phyloP scores from a whole-genome alignment of 1,140 invertebrate species.

The Mizuhopecten yessoensis region DNA sequence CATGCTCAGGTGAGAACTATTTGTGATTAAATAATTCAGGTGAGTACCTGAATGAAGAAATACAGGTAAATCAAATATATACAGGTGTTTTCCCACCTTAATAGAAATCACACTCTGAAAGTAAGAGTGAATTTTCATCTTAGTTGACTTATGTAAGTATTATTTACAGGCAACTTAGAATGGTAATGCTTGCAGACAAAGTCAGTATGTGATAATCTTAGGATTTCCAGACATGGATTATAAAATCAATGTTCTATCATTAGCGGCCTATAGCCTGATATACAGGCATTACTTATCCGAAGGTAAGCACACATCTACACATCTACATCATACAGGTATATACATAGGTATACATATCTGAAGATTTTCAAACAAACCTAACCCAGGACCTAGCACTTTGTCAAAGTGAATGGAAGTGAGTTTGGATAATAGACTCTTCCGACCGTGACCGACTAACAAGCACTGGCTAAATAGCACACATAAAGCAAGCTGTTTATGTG shows the following conservation, averaged over 20 bases:
- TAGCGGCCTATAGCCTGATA: neutral
- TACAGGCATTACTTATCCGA: neutral
- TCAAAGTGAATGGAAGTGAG: conserved; percentile 33
- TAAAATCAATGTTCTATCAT: neutral
- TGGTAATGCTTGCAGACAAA: too few relatives aligned
- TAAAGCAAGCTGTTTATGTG: conserved; percentile 1
- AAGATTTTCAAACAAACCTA: conserved; percentile 15
- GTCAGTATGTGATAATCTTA: neutral
- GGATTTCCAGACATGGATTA: neutral
- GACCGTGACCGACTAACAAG: neutral
- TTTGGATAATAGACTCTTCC: neutral
- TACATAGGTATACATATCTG: neutral
- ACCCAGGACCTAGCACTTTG: neutral
- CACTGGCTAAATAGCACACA: neutral
- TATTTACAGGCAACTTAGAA: too few relatives aligned
- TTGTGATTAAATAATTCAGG: conserved; percentile 26
- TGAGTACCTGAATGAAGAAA: neutral
- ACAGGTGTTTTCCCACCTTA: too few relatives aligned
- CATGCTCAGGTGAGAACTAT: too few relatives aligned
- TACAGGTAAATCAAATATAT: neutral
- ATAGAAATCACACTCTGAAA: too few relatives aligned
- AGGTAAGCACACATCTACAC: neutral
- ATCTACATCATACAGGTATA: too few relatives aligned
- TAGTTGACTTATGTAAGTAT: neutral
- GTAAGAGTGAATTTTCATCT: too few relatives aligned